These are phyloP conservation scores for Sapayoa aenigma DNA, from an alignment of 2,113 vertebrate genomes.

Conservation along the genomic window DNA sequence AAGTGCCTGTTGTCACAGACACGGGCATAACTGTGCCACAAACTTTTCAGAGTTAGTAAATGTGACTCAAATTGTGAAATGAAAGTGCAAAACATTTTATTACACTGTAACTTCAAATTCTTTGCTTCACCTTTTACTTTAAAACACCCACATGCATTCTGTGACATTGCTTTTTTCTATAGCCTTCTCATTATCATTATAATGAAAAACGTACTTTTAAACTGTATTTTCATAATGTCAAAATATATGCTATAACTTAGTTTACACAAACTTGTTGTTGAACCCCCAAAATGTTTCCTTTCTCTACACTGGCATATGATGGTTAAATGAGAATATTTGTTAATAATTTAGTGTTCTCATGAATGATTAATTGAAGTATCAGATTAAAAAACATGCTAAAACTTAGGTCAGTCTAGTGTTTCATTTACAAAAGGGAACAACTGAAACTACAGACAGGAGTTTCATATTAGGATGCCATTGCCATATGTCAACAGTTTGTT, in stretches of 20 bases:
- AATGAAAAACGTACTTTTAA: neutral
- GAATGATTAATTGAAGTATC: constrained; percentile 74
- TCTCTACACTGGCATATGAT: neutral
- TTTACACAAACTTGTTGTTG: constrained; percentile 9
- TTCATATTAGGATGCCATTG: neutral
- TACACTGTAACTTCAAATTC: neutral
- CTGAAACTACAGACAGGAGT: neutral
- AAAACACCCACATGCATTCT: neutral
- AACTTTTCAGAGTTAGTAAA: neutral
- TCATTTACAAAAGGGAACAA: constrained; percentile 42
- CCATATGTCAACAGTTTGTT: neutral
- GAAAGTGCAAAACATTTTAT: neutral
- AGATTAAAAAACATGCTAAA: constrained; percentile 64
- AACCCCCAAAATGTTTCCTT: neutral
- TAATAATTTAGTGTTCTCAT: constrained; percentile 75
- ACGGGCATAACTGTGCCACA: constrained; percentile 51
- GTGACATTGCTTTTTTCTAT: neutral
- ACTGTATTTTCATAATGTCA: constrained; percentile 2
- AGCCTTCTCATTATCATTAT: neutral
- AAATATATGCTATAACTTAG: neutral
- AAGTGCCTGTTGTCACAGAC: neutral
- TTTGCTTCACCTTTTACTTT: constrained; percentile 17
- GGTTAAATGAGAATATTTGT: constrained; percentile 69
- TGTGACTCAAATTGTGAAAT: neutral
- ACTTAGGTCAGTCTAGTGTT: constrained; percentile 45